Conservation (phyloP, 2,888 invertebrate species). For the Zonitis immaculata region DNA sequence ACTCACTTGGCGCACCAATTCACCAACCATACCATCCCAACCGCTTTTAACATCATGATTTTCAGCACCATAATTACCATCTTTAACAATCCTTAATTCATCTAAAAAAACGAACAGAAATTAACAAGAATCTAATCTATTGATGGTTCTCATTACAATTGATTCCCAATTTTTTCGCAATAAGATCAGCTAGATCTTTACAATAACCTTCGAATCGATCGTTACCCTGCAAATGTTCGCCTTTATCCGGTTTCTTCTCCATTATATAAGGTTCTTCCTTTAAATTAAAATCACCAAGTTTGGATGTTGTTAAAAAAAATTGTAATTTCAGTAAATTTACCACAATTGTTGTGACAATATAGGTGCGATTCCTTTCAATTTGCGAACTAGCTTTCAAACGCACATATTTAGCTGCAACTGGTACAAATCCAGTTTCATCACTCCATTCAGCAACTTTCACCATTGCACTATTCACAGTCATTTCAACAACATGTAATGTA, state of each 20-base stretch:
- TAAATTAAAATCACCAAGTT: too few species aligned
- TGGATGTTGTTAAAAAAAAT: too few species aligned
- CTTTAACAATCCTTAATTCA: conserved; percentile 78
- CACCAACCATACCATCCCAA: conserved; percentile 87
- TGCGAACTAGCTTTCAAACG: conserved; percentile 66
- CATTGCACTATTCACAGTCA: conserved; percentile 91
- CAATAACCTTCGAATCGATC: conserved; percentile 87
- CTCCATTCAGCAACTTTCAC: conserved; percentile 89
- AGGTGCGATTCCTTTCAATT: conserved; percentile 78
- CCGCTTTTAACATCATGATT: conserved; percentile 68
- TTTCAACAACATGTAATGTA: conserved; percentile 84
- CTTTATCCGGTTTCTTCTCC: conserved; percentile 63
- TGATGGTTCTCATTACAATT: conserved; percentile 80
- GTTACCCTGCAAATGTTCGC: conserved; percentile 64
- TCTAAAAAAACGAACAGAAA: conserved; percentile 54
- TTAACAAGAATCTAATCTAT: too few species aligned
- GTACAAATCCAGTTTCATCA: conserved; percentile 70
- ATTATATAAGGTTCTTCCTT: conserved; percentile 87
- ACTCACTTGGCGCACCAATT: conserved; percentile 78
- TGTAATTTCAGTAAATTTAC: conserved; percentile 52
- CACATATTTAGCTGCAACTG: conserved; percentile 70
- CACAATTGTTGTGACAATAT: conserved; percentile 79
- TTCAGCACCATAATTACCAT: conserved; percentile 78
- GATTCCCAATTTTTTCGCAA: conserved; percentile 75
- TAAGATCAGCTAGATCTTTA: conserved; percentile 81